These are phyloP conservation scores for Capitella teleta DNA, from an alignment of 1,140 invertebrate species.

Conservation along the genomic window DNA sequence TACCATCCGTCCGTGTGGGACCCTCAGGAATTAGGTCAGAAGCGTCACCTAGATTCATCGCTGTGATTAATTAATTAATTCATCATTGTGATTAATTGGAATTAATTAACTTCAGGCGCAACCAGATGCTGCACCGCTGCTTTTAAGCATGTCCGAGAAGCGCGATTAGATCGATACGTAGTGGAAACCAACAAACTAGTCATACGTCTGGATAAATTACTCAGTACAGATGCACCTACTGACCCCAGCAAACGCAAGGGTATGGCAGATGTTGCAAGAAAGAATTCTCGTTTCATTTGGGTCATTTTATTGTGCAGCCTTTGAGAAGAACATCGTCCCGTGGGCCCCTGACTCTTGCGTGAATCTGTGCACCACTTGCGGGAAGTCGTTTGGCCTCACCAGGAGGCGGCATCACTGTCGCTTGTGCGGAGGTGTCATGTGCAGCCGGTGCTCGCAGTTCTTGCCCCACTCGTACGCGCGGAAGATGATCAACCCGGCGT, in stretches of 20 bases:
- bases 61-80: background rate
- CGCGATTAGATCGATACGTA: constrained; percentile 71
- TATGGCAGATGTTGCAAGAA: constrained; percentile 17
- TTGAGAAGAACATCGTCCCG: constrained; percentile 68
- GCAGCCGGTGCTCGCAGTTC: constrained; percentile 83
- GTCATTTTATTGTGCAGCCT: constrained; percentile 43
- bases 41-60: background rate
- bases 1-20: constrained; percentile 32
- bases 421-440: constrained; percentile 90
- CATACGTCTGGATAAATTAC: constrained; percentile 82
- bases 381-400: constrained; percentile 72
- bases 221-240: constrained; percentile 61
- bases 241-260: constrained; percentile 75
- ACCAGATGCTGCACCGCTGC: constrained; percentile 59
- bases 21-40: constrained; percentile 31
- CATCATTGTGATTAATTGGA: background rate
- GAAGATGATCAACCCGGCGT: constrained; percentile 54
- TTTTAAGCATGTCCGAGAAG: constrained; percentile 64
- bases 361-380: constrained; percentile 80
- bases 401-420: constrained; percentile 90
- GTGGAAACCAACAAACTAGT: constrained; percentile 91
- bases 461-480: constrained; percentile 70
- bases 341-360: constrained; percentile 89
- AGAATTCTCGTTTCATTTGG: background rate
- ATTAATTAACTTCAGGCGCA: constrained; percentile 44